phyloP scores from a whole-genome alignment of 1,140 invertebrate genomes.

The Caerostris darwini region DNA sequence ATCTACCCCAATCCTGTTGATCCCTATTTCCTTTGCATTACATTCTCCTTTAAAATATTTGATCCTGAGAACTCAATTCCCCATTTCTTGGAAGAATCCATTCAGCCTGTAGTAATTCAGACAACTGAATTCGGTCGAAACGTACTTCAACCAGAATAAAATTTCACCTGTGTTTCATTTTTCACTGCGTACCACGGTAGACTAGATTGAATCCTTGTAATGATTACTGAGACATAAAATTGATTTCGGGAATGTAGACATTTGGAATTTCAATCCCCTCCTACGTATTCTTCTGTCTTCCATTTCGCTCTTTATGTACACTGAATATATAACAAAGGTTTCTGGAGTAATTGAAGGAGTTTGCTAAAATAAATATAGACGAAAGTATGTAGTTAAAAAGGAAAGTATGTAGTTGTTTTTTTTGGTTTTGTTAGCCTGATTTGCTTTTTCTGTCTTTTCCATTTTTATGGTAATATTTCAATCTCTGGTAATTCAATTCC shows the following conservation, averaged over 20 bases:
- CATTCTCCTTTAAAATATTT: background rate
- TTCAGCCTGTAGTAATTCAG: background rate
- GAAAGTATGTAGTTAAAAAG: background rate
- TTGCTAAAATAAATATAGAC: background rate
- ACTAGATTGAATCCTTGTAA: conserved; percentile 3
- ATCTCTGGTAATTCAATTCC: background rate
- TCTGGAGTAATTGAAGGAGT: background rate
- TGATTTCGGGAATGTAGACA: background rate
- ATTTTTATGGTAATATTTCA: background rate
- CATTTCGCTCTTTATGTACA: background rate
- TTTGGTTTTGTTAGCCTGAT: background rate
- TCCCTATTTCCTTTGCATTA: background rate
- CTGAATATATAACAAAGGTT: conserved; percentile 19
- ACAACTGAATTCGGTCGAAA: conserved; percentile 13
- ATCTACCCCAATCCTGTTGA: background rate
- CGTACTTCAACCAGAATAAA: background rate
- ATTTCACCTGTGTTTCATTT: background rate
- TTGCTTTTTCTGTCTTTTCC: background rate
- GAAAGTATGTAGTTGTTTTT: background rate
- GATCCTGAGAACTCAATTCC: background rate
- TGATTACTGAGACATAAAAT: conserved; percentile 40
- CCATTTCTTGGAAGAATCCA: background rate
- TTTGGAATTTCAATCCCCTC: conserved; percentile 7
- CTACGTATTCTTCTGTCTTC: background rate
- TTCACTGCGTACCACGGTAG: background rate